Evolutionary conservation across 2,113 vertebrate species (phyloP).

Genomic region (Pseudopipra pipra): DNA sequence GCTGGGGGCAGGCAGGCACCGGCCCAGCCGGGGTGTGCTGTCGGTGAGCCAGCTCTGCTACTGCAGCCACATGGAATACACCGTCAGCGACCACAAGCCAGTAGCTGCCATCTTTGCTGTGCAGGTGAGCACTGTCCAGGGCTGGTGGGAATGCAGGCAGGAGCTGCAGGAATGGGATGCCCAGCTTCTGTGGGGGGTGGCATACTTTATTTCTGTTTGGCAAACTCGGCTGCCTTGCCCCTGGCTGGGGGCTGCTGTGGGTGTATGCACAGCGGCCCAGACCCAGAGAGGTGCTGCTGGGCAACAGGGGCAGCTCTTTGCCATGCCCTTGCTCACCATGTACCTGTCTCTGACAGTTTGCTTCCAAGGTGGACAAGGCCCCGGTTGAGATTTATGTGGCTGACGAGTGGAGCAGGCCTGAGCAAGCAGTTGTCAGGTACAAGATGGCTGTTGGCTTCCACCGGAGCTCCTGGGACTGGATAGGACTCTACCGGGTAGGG

Average conservation of each 20-base stretch:
- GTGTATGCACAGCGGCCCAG: not conserved
- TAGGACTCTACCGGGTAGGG: slow-evolving; percentile 92
- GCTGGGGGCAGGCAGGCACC: slow-evolving; percentile 73
- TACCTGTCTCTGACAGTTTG: slow-evolving; percentile 77
- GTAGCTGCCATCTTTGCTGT: slow-evolving; percentile 90
- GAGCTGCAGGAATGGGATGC: not conserved
- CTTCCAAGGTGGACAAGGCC: slow-evolving; percentile 83
- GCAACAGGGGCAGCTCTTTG: not conserved
- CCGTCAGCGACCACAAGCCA: slow-evolving; percentile 93
- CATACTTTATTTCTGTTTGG: not conserved
- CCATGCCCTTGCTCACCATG: not conserved
- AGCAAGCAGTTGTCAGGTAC: slow-evolving; percentile 87
- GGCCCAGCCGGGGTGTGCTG: slow-evolving; percentile 75
- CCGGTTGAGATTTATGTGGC: slow-evolving; percentile 85
- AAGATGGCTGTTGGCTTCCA: slow-evolving; percentile 81
- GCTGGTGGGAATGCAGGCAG: not conserved
- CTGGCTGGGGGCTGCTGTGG: not conserved
- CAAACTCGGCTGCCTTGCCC: not conserved
- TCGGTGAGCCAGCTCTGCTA: slow-evolving; percentile 88
- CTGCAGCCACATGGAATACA: slow-evolving; percentile 94
- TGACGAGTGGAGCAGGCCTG: slow-evolving; percentile 87
- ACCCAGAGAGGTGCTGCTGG: not conserved
- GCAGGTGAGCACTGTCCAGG: slow-evolving; percentile 75
- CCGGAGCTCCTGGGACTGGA: slow-evolving; percentile 98
- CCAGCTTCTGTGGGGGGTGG: fast-evolving